A percentile compares a stretch with the other conserved stretches of the same genome.
These are phyloP conservation scores for Venusia cambrica DNA, from an alignment of 2,888 invertebrate genomes.

Conservation along the genomic window DNA sequence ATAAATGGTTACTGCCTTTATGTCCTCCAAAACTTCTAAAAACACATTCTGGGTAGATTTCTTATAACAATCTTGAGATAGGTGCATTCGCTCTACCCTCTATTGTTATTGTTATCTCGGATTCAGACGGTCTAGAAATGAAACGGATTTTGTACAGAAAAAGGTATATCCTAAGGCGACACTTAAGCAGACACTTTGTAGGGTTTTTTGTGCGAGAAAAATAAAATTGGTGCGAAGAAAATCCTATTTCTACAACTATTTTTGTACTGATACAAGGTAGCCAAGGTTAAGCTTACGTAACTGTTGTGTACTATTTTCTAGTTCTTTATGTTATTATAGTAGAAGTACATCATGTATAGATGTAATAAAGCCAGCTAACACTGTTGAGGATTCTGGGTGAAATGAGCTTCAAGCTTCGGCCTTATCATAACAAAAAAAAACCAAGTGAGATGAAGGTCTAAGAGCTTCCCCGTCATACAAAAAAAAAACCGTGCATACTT, in stretches of 20 bases:
- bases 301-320: too few relatives aligned
- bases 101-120: conserved; percentile 13
- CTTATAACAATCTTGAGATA: conserved; percentile 7
- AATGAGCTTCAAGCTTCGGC: too few relatives aligned
- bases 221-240: conserved; percentile 9
- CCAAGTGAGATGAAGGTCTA: too few relatives aligned
- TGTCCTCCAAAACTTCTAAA: conserved; percentile 1
- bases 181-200: conserved; percentile 14
- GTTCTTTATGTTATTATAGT: too few relatives aligned
- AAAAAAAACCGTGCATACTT: too few relatives aligned
- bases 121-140: conserved; percentile 17
- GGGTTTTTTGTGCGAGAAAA: conserved; percentile 11
- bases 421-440: too few relatives aligned
- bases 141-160: conserved; percentile 15
- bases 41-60: conserved; percentile 5
- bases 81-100: conserved; percentile 3
- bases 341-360: too few relatives aligned
- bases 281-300: too few relatives aligned
- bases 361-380: too few relatives aligned
- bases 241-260: conserved; percentile 4
- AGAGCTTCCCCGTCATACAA: too few relatives aligned
- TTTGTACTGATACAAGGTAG: conserved; percentile 8
- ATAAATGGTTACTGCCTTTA: conserved; percentile 1
- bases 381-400: too few relatives aligned
- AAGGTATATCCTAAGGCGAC: conserved; percentile 9